phyloP scores from a whole-genome alignment of 2,113 vertebrate species.

The human (Homo sapiens) region DNA sequence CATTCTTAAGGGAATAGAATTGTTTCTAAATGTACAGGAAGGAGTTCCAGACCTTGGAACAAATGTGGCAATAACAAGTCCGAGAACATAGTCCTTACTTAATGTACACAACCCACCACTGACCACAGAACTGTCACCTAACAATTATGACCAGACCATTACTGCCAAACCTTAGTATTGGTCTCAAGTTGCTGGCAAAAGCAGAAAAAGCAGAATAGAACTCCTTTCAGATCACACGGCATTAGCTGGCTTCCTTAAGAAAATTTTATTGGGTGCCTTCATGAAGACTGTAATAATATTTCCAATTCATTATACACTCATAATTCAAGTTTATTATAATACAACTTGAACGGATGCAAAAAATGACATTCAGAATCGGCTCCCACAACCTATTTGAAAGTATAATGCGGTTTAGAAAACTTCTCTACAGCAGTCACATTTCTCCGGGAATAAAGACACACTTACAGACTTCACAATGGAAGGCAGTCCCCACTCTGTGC shows the following conservation, averaged over 20 bases:
- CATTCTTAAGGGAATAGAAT: neutral
- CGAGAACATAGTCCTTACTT: neutral
- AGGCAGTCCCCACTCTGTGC: conserved; percentile 97
- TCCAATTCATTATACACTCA: conserved; percentile 38
- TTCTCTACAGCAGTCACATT: neutral
- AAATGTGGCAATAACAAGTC: neutral
- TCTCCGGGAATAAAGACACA: neutral
- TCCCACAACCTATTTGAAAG: conserved; percentile 62
- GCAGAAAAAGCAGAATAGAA: neutral
- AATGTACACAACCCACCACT: neutral
- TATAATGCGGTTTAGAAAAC: conserved; percentile 39
- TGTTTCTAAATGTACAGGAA: neutral
- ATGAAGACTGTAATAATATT: conserved; percentile 58
- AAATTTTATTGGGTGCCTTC: conserved; percentile 15
- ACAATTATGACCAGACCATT: neutral
- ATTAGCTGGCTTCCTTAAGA: conserved; percentile 13
- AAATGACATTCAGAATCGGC: conserved; percentile 24
- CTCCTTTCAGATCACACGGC: neutral
- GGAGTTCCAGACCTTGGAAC: neutral
- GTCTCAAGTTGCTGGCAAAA: neutral
- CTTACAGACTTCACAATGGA: conserved; percentile 96
- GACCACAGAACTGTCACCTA: neutral
- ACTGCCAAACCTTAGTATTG: neutral
- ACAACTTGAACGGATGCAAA: conserved; percentile 63
- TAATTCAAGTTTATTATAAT: conserved; percentile 55